A percentile compares a stretch with the other conserved stretches of the same genome.
phyloP scores from a whole-genome alignment of 1,140 invertebrate species.

The Anastrepha obliqua region DNA sequence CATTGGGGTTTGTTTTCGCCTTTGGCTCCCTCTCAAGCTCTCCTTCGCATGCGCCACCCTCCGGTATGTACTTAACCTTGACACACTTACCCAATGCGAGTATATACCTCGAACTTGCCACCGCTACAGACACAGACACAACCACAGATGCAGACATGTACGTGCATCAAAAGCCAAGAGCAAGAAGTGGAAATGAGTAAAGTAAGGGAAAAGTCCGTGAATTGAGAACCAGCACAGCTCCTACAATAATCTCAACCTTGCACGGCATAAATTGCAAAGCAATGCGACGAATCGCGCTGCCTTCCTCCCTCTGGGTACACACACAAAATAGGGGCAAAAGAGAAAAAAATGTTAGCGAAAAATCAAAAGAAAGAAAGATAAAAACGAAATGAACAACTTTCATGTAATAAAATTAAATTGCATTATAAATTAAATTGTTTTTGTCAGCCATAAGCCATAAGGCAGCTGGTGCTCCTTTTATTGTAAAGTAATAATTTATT shows the following conservation, averaged over 20 bases:
- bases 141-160: background rate
- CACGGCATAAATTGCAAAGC: background rate
- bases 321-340: background rate
- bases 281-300: background rate
- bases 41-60: conserved; percentile 48
- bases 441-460: no score
- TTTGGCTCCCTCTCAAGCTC: conserved; percentile 26
- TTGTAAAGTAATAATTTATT: no score
- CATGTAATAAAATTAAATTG: no score
- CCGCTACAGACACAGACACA: conserved; percentile 16
- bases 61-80: conserved; percentile 37
- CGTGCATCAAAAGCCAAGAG: background rate
- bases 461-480: no score
- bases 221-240: background rate
- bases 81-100: conserved; percentile 19
- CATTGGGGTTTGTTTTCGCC: background rate
- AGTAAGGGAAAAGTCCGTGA: background rate
- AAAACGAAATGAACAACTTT: background rate
- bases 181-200: background rate
- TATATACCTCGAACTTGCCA: conserved; percentile 43
- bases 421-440: no score
- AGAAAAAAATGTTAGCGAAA: background rate
- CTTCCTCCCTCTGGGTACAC: background rate
- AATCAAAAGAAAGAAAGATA: background rate
- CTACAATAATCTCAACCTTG: background rate